Conservation (phyloP, 2,888 invertebrate genomes). For the Coenonympha arcania region DNA sequence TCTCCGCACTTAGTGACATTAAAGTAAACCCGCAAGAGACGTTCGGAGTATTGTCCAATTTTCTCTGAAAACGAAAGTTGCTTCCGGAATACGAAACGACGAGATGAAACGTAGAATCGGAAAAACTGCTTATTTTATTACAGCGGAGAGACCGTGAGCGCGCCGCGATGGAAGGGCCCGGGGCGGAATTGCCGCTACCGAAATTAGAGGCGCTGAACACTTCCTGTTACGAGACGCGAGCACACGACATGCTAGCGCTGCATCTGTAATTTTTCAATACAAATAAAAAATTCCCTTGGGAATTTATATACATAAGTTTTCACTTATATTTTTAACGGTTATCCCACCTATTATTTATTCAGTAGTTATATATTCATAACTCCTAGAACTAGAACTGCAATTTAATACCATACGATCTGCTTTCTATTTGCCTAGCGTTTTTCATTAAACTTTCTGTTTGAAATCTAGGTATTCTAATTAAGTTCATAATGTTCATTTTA, state of each 20-base stretch:
- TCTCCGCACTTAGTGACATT: constrained; percentile 7
- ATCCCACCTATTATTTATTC: too few species aligned
- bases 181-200: constrained; percentile 46
- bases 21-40: constrained; percentile 42
- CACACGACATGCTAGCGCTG: constrained; percentile 21
- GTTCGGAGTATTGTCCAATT: constrained; percentile 41
- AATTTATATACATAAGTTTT: background rate
- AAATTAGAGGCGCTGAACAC: constrained; percentile 42
- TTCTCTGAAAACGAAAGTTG: constrained; percentile 48
- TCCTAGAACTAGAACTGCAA: too few species aligned
- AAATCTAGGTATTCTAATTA: too few species aligned
- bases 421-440: too few species aligned
- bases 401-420: too few species aligned
- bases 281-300: background rate
- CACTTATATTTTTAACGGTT: background rate
- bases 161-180: constrained; percentile 52
- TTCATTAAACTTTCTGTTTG: too few species aligned
- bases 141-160: constrained; percentile 38
- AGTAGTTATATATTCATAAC: too few species aligned
- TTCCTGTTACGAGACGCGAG: too few species aligned
- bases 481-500: too few species aligned
- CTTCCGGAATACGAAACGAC: constrained; percentile 60
- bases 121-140: constrained; percentile 73
- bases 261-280: constrained; percentile 11
- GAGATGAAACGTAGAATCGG: constrained; percentile 64